Evolutionary conservation across 2,888 invertebrate genomes (phyloP).

Genomic region (Heliconius charithonia): DNA sequence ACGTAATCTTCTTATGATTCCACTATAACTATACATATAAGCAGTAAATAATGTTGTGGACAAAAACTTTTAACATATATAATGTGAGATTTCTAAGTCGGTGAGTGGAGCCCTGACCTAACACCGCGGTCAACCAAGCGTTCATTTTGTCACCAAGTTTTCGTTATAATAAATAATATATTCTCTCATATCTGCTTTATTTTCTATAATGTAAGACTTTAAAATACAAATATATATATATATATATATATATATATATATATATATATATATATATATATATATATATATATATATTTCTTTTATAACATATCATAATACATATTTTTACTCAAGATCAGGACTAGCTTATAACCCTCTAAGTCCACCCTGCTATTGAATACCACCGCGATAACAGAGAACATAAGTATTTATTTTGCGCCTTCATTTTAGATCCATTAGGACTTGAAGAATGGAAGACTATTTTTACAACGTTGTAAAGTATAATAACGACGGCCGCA

Average conservation of each 20-base stretch:
- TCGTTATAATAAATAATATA: conserved; percentile 18
- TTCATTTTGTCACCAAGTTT: conserved; percentile 59
- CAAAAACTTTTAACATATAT: conserved; percentile 3
- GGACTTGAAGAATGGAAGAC: conserved; percentile 41
- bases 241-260: too few relatives aligned
- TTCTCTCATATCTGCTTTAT: not conserved
- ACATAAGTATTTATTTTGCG: conserved; percentile 32
- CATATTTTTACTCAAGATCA: not conserved
- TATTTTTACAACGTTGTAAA: conserved; percentile 47
- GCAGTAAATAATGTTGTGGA: not conserved
- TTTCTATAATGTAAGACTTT: not conserved
- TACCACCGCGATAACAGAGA: conserved; percentile 21
- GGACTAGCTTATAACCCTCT: not conserved
- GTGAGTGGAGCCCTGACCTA: conserved; percentile 65
- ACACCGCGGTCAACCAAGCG: conserved; percentile 64
- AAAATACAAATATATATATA: not conserved
- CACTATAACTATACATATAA: conserved; percentile 9
- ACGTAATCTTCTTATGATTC: conserved; percentile 32
- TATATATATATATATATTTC: not conserved
- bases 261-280: too few relatives aligned
- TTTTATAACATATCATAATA: not conserved
- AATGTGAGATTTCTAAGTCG: conserved; percentile 21
- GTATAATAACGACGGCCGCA: conserved; percentile 40
- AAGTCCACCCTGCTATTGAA: not conserved
- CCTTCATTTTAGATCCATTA: conserved; percentile 41